A percentile compares a stretch with the other conserved stretches of the same genome.
Evolutionary conservation across 2,888 invertebrate genomes (phyloP).

Genomic region (Laothoe populi): DNA sequence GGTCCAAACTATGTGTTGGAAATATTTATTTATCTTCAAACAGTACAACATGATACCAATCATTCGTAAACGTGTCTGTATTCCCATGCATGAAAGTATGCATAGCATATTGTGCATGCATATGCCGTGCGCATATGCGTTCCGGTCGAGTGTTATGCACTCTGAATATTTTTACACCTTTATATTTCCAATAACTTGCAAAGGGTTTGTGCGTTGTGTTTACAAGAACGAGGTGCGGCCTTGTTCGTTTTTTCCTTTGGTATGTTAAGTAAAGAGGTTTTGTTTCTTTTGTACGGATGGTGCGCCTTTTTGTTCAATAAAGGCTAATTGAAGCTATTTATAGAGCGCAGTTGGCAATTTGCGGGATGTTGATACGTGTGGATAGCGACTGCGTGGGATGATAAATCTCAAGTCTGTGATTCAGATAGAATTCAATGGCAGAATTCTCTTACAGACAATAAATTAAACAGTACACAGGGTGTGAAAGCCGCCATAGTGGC

Average conservation of each 20-base stretch:
- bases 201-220: constrained; percentile 8
- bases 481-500: too few species aligned
- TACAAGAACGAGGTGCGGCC: neutral
- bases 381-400: neutral
- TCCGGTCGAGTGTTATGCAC: neutral
- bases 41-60: neutral
- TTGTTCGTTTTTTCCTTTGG: constrained; percentile 1
- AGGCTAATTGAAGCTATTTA: constrained; percentile 23
- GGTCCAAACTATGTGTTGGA: too few species aligned
- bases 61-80: constrained; percentile 15
- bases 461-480: too few species aligned
- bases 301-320: constrained; percentile 5
- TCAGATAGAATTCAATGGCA: too few species aligned
- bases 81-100: constrained; percentile 41
- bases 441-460: too few species aligned
- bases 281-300: constrained; percentile 3
- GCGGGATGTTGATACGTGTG: neutral
- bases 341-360: neutral
- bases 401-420: neutral
- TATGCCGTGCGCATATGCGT: constrained; percentile 14
- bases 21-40: neutral
- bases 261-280: neutral
- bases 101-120: constrained; percentile 15
- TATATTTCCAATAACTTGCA: constrained; percentile 15
- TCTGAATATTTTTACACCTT: constrained; percentile 20